Conservation (phyloP, 2,797 vertebrate species). For the Coluber constrictor region DNA sequence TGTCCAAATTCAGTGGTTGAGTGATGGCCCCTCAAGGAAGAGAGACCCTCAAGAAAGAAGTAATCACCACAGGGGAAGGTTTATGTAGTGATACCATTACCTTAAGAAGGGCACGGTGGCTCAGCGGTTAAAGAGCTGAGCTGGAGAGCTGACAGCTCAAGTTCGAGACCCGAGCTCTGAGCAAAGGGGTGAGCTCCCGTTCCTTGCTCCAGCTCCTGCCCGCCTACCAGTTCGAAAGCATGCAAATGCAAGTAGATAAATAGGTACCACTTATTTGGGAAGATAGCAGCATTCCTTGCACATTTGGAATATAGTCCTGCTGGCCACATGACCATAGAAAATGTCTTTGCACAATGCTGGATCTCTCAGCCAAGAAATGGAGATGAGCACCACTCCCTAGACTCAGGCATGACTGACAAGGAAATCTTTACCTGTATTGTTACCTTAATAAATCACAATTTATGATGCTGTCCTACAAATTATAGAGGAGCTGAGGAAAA, state of each 20-base stretch:
- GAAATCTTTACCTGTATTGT: not conserved
- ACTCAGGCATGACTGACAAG: not conserved
- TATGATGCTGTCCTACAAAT: not conserved
- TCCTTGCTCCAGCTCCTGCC: too few relatives aligned
- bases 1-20: too few relatives aligned
- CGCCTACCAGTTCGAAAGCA: too few relatives aligned
- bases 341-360: not conserved
- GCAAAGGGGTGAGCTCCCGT: too few relatives aligned
- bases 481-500: not conserved
- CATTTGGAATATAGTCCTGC: not conserved
- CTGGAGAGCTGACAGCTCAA: too few relatives aligned
- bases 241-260: too few relatives aligned
- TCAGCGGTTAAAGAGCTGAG: too few relatives aligned
- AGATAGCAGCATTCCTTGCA: accelerated
- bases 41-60: too few relatives aligned
- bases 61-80: too few relatives aligned
- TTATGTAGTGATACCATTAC: not conserved
- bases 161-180: too few relatives aligned
- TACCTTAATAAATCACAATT: not conserved
- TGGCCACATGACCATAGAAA: not conserved
- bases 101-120: too few relatives aligned
- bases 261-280: not conserved
- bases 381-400: not conserved
- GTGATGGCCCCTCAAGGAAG: too few relatives aligned
- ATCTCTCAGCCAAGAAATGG: not conserved